These are phyloP conservation scores for Scophthalmus maximus DNA, from an alignment of 2,113 vertebrate genomes.

Conservation along the genomic window DNA sequence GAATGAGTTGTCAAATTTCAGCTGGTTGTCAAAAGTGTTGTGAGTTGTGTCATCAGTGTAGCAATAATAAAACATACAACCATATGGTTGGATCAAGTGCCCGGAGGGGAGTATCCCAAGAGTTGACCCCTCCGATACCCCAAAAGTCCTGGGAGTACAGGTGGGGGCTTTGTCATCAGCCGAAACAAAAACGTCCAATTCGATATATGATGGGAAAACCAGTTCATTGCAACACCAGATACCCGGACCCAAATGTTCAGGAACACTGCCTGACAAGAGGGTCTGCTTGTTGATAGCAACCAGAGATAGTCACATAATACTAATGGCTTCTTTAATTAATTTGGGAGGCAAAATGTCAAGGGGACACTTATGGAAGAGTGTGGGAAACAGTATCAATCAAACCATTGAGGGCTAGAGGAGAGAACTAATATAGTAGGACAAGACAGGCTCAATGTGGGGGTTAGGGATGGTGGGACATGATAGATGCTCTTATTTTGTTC, in stretches of 20 bases:
- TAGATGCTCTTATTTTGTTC: not conserved
- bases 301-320: not conserved
- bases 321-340: constrained; percentile 7
- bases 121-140: no score
- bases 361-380: not conserved
- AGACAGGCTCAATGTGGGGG: not conserved
- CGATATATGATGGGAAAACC: not conserved
- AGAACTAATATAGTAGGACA: not conserved
- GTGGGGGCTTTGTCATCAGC: no score
- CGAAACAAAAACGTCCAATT: no score
- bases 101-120: no score
- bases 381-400: not conserved
- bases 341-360: not conserved
- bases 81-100: no score
- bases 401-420: not conserved
- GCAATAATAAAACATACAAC: no score
- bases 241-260: not conserved
- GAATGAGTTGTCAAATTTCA: no score
- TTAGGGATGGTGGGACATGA: not conserved
- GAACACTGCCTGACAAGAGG: not conserved
- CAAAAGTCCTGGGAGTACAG: no score
- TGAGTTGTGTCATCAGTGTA: no score
- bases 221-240: not conserved
- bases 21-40: no score
- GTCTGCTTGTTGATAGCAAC: not conserved